These are phyloP conservation scores for Python bivittatus DNA, from an alignment of 2,113 vertebrate genomes.

Conservation along the genomic window DNA sequence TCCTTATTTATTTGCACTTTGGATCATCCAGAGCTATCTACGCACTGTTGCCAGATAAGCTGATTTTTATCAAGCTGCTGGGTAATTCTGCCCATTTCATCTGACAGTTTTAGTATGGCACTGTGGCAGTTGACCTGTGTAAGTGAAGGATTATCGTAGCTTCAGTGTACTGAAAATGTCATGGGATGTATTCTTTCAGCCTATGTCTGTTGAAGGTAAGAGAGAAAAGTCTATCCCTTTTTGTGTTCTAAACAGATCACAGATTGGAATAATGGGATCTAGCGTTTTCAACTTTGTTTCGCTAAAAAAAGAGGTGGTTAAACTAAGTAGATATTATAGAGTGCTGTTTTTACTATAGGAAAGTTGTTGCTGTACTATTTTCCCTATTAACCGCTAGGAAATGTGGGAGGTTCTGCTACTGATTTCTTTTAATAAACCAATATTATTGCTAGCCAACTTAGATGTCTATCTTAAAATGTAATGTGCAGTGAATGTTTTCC, in stretches of 20 bases:
- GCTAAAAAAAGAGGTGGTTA: slow-evolving; percentile 42
- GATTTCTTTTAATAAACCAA: slow-evolving; percentile 43
- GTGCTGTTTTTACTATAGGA: slow-evolving; percentile 41
- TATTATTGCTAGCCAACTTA: slow-evolving; percentile 41
- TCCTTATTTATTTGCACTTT: slow-evolving; percentile 36
- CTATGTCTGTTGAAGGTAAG: slow-evolving; percentile 46
- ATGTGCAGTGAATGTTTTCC: slow-evolving; percentile 49
- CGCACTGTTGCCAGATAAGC: slow-evolving; percentile 50
- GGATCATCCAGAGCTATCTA: slow-evolving; percentile 36
- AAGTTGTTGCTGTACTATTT: slow-evolving; percentile 33
- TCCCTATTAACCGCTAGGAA: slow-evolving; percentile 53
- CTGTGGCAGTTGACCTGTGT: slow-evolving; percentile 45
- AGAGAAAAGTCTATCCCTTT: slow-evolving; percentile 14
- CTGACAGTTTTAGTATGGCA: slow-evolving; percentile 51
- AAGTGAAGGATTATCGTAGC: slow-evolving; percentile 42
- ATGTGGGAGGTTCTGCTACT: slow-evolving; percentile 12
- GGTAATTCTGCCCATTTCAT: slow-evolving; percentile 53
- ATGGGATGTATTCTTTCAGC: slow-evolving; percentile 42
- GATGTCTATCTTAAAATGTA: slow-evolving; percentile 14
- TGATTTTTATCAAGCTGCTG: slow-evolving; percentile 63
- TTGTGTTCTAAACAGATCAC: background rate
- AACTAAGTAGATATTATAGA: slow-evolving; percentile 7
- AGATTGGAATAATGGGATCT: background rate
- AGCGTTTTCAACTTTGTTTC: slow-evolving; percentile 20
- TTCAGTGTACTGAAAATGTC: slow-evolving; percentile 31